Evolutionary conservation across 2,113 vertebrate genomes (phyloP).

Genomic region (Carlito syrichta): DNA sequence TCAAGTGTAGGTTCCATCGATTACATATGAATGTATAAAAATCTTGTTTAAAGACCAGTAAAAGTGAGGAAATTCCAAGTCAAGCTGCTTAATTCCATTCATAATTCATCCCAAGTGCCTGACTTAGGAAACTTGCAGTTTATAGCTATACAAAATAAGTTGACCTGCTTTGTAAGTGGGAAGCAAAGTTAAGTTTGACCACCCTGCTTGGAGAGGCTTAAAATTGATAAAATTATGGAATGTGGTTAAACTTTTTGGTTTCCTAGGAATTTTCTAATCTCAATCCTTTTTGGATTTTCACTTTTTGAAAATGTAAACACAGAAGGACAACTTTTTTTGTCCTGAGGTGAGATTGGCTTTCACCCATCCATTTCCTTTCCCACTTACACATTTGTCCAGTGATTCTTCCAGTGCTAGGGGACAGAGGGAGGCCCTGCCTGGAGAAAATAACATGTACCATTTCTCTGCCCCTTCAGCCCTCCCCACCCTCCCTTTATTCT

Average conservation of each 20-base stretch:
- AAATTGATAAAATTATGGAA: constrained; percentile 46
- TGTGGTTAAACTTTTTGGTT: constrained; percentile 31
- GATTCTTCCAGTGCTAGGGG: constrained; percentile 52
- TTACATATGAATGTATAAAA: constrained; percentile 52
- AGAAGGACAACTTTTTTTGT: not conserved
- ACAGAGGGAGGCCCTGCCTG: not conserved
- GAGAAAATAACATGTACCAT: not conserved
- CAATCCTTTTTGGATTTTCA: not conserved
- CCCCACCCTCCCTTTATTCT: not conserved
- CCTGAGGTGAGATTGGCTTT: constrained; percentile 3
- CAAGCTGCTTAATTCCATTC: constrained; percentile 63
- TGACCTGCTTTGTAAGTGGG: constrained; percentile 27
- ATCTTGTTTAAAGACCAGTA: constrained; percentile 63
- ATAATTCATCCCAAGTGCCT: constrained; percentile 51
- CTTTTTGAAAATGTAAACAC: constrained; percentile 44
- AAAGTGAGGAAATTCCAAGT: constrained; percentile 74
- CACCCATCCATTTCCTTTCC: constrained; percentile 65
- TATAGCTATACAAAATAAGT: constrained; percentile 54
- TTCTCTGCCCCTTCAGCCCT: not conserved
- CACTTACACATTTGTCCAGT: constrained; percentile 55
- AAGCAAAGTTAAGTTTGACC: constrained; percentile 26
- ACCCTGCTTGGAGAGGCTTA: constrained; percentile 18
- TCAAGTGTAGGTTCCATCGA: constrained; percentile 51
- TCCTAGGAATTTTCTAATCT: constrained; percentile 35
- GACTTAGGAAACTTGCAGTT: constrained; percentile 64